Evolutionary conservation across 1,140 invertebrate genomes (phyloP), one percentile per base, ranked within the genome.

Genomic region (Acarapis woodi): DNA sequence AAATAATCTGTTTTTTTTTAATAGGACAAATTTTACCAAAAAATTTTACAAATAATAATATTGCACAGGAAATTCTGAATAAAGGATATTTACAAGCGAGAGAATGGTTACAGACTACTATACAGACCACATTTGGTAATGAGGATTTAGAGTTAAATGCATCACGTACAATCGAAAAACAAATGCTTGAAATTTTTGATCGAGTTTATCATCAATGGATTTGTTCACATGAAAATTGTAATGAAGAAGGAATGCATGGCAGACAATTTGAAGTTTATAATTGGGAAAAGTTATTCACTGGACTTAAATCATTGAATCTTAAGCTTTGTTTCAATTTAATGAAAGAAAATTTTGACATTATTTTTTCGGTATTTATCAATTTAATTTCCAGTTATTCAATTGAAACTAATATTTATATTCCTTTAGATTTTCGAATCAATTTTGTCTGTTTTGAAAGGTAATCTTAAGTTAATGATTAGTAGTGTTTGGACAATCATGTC

Each of bases 101-200:
- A 46, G 68, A 75, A 52, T 76, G 71, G 42, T 73, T 85, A 46
- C 72, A 72, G 3, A 70, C 70, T 46, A 66, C 68, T 48, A 74
- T 80, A 55, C 61, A 61, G 54, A 25, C 25, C 18, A 5, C 21
- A 24, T 30, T 36, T 3, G 32, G 22, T 18, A 12, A 70, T 52
- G 73, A 79, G 47, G 68, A 74, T 9, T 73, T 80, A 51, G 64
- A 69, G 2, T n/a, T n/a, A n/a, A 62, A 65, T 20, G 79, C 87
- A 53, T 72, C 76, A 15, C 70, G 68, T 29, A 67, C 73, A 43
- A 60, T 93, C 15, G 87, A 94, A 52, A 68, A 71, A 44, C 82
- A 90, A 59, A 70, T 88, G 2, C 59, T 93, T 21, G 76, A 88
- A 55, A 60, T 88, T 10, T 83, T 79, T 74, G 85, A 94, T 50